These are phyloP conservation scores for Helarctos malayanus DNA, from an alignment of 2,797 vertebrate genomes.

Conservation along the genomic window DNA sequence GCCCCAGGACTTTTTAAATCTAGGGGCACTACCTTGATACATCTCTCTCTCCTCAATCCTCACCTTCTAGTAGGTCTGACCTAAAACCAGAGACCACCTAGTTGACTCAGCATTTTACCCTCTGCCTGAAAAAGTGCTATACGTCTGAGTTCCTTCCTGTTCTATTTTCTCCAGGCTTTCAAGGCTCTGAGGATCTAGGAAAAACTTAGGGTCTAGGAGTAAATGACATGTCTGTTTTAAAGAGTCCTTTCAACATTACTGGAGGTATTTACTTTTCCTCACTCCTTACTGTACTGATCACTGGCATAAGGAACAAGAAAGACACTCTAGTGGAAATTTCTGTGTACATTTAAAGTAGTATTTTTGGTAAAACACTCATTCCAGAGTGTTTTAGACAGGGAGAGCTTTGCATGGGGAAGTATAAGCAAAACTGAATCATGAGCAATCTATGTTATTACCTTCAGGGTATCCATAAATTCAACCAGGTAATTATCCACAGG, in stretches of 20 bases:
- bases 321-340: background rate
- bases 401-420: background rate
- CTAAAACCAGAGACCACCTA: background rate
- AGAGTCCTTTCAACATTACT: background rate
- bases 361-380: background rate
- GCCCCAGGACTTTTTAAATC: background rate
- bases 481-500: constrained; percentile 28
- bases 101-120: background rate
- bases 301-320: background rate
- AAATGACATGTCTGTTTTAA: background rate
- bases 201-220: background rate
- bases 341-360: background rate
- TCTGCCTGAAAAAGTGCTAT: background rate
- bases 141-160: background rate
- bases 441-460: constrained; percentile 16
- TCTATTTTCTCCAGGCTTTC: background rate
- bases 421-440: background rate
- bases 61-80: background rate
- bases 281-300: background rate
- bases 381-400: background rate
- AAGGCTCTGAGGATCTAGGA: background rate
- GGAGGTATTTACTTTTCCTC: background rate
- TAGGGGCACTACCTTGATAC: background rate
- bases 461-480: background rate
- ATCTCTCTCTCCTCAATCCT: background rate